Base-by-base conservation (phyloP, 2,113 vertebrate species). In the Tursiops truncatus region DNA sequence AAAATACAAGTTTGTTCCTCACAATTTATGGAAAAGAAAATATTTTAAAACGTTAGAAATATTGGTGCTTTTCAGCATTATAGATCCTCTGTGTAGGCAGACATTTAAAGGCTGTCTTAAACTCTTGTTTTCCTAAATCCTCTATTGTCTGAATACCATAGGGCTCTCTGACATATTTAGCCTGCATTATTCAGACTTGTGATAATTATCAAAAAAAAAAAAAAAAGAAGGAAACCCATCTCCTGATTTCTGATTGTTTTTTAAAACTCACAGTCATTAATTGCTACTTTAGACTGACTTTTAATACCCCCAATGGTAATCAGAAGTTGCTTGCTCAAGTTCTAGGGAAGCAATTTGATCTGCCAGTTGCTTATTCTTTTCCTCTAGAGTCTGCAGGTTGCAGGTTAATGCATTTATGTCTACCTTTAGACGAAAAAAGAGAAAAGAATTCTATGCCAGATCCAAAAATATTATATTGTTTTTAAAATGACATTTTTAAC, bases 361-460 rank as follows among this genome's bases (percentile, higher is more conserved):
- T 89, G 97, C 62, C 47, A 99, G 97, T 13, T 90, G 95, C 89
- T 96, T 98, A 94, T 99, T 99, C 95, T 98, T 98, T 87, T 98
- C 96, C 77, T 98, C 94, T 38, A 98, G 96, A 21, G 53, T 96
- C 90, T 98, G 96, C 50, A 98, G 84, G 53, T 94, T 97, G 62
- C 95, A 95, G 85, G 97, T 98, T 94, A 98, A 85, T 84, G 96
- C 44, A 50, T 91, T 92, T 84, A 97, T 96, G 89, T 99, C 98
- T 91, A 76, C 89, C 98, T 99, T 97, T 79, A 96, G 20, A 79
- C 96, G 92, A 5, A 95, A 96, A 92, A 60, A 63, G 25, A 97
- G 60, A 93, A 95, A 96, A 97, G 50, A 80, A 88, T 90, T 84
- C 21, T 62, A 33, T 89, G 68, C 26, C 38, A 18, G 76, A 88